Conservation (phyloP, 2,113 vertebrate genomes). For the Grantiella picta region DNA sequence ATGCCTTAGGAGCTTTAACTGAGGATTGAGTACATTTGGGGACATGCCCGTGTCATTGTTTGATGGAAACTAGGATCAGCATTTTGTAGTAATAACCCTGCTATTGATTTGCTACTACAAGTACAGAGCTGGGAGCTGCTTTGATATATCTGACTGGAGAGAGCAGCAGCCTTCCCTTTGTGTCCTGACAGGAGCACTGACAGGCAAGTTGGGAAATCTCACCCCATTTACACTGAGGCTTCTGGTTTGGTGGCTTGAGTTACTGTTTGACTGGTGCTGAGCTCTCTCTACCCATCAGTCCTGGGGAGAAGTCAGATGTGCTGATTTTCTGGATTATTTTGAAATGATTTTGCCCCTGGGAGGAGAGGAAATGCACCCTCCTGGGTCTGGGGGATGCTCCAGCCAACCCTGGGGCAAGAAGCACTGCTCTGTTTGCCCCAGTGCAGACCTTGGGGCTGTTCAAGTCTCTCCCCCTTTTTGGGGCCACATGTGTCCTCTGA, state of each 20-base stretch:
- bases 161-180: background rate
- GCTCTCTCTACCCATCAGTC: background rate
- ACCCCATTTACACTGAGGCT: background rate
- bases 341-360: background rate
- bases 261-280: background rate
- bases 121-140: background rate
- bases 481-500: background rate
- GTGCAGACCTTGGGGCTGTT: background rate
- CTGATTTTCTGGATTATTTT: background rate
- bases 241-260: background rate
- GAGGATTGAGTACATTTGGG: background rate
- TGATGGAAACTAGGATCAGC: conserved; percentile 8
- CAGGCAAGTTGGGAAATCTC: background rate
- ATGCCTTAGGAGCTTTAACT: background rate
- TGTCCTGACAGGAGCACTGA: background rate
- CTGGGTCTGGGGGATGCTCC: background rate
- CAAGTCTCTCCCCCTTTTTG: background rate
- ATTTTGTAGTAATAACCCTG: background rate
- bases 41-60: background rate
- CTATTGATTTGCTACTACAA: background rate
- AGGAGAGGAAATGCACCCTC: background rate
- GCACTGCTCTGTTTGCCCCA: background rate
- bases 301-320: background rate
- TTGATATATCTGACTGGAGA: background rate
- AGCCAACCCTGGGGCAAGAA: background rate